Evolutionary conservation across 2,113 vertebrate genomes (phyloP).

Genomic region (Haemorhous mexicanus): DNA sequence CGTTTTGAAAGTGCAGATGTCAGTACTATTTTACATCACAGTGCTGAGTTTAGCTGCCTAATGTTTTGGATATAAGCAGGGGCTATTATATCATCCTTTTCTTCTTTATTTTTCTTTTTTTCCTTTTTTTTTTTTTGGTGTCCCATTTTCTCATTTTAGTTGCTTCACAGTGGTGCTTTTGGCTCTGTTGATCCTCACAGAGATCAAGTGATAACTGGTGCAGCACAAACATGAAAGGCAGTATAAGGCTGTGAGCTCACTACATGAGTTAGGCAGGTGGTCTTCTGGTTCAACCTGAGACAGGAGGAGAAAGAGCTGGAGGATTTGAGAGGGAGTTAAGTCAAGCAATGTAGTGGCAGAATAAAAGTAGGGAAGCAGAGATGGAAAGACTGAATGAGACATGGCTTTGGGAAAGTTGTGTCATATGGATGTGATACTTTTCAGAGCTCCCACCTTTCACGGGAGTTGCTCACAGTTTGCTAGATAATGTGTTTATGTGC

Average conservation of each 20-base stretch:
- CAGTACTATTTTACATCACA: conserved; percentile 50
- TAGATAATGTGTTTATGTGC: background rate
- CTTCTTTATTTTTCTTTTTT: fast-evolving
- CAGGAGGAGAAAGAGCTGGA: background rate
- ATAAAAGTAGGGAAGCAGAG: background rate
- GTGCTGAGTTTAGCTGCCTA: conserved; percentile 38
- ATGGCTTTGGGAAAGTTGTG: background rate
- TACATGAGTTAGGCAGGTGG: background rate
- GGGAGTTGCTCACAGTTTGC: background rate
- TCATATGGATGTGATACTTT: background rate
- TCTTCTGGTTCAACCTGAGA: background rate
- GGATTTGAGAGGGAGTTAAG: background rate
- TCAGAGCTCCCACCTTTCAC: background rate
- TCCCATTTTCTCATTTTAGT: background rate
- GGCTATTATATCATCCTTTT: background rate
- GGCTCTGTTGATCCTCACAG: background rate
- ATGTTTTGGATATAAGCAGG: conserved; percentile 7
- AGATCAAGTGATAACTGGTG: background rate
- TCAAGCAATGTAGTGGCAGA: background rate
- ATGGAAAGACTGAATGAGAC: background rate
- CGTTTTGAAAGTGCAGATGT: conserved; percentile 41
- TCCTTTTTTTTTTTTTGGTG: background rate
- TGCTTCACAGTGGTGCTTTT: background rate
- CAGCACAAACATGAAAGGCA: background rate
- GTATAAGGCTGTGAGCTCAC: background rate